Evolutionary conservation across 2,113 vertebrate genomes (phyloP), one percentile per base, ranked within the genome.

Genomic region (Serinus canaria): DNA sequence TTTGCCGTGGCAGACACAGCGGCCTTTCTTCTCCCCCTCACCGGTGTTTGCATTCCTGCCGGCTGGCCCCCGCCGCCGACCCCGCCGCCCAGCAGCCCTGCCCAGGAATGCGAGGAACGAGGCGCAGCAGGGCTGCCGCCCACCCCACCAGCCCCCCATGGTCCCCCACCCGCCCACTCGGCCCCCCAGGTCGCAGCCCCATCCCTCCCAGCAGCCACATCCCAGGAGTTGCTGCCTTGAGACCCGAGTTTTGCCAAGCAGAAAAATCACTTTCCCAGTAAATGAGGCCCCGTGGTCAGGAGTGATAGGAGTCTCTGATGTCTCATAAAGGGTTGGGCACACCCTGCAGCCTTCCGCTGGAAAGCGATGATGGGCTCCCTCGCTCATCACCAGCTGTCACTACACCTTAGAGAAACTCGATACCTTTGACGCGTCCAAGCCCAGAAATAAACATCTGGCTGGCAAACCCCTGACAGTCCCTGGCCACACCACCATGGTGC

Each of bases 41-140:
- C 86, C 94, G 80, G 94, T 96, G 94, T 96, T 95, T 96, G 96
- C 96, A 95, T 96, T 96, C 96, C 95, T 95, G 90, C 64, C 2
- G 78, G 69, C 62, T 12, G 86, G 95, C 94, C 89, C 90, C 90
- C 39, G 2, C 94, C 19, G 20, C 81, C 12, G 94, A 95, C 95
- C 95, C 95, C 43, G 2, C 90, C 73, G 15, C 94, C 90, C 87
- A 1, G 87, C 94, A 83, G 95, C 94, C 94, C 94, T 92, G 94
- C 92, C 95, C 95, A 95, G 94, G 95, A 96, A 96, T 96, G 94
- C 1, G 7, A 94, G 89, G 94, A 96, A 96, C 93, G 92, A 94
- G 86, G 92, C 56, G 56, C 79, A 94, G 91, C 49, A 50, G 69
- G 77, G 82, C 59, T 88, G 72, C 84, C 67, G 41, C 87, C 87